These are phyloP conservation scores for Xylocampa areola DNA, from an alignment of 2,888 invertebrate genomes.

Conservation along the genomic window DNA sequence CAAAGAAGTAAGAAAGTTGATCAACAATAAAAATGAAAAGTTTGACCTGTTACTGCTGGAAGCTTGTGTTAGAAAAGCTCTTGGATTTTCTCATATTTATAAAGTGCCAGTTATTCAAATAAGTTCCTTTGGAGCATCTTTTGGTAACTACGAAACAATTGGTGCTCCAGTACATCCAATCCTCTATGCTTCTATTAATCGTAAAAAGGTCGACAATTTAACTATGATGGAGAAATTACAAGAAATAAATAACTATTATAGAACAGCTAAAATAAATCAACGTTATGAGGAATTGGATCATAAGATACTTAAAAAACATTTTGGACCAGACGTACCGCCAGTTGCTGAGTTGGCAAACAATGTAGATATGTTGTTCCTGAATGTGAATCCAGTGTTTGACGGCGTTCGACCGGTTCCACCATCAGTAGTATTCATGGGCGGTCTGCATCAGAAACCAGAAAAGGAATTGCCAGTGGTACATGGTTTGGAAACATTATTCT, in stretches of 20 bases:
- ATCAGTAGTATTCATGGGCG: background rate
- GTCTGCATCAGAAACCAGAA: background rate
- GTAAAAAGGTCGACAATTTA: constrained; percentile 28
- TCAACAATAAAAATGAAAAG: constrained; percentile 37
- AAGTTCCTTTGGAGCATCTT: constrained; percentile 35
- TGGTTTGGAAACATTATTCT: no score
- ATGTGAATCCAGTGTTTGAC: background rate
- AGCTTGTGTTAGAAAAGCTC: constrained; percentile 29
- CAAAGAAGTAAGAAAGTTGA: constrained; percentile 39
- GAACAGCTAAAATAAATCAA: constrained; percentile 2
- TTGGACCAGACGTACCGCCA: constrained; percentile 34
- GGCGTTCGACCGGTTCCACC: background rate
- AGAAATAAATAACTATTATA: constrained; percentile 32
- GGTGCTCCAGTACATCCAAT: constrained; percentile 38
- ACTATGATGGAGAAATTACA: constrained; percentile 49
- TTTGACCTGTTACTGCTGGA: constrained; percentile 58
- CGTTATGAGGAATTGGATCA: constrained; percentile 9
- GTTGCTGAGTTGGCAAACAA: constrained; percentile 17
- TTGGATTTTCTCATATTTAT: constrained; percentile 48
- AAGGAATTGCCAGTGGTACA: background rate
- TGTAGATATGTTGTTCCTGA: background rate
- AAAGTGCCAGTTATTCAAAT: constrained; percentile 57
- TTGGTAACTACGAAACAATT: constrained; percentile 17
- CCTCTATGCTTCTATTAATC: constrained; percentile 13
- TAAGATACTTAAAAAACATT: constrained; percentile 19